Conservation (phyloP, 2,888 invertebrate species). For the Pycnomerus fuliginosus region DNA sequence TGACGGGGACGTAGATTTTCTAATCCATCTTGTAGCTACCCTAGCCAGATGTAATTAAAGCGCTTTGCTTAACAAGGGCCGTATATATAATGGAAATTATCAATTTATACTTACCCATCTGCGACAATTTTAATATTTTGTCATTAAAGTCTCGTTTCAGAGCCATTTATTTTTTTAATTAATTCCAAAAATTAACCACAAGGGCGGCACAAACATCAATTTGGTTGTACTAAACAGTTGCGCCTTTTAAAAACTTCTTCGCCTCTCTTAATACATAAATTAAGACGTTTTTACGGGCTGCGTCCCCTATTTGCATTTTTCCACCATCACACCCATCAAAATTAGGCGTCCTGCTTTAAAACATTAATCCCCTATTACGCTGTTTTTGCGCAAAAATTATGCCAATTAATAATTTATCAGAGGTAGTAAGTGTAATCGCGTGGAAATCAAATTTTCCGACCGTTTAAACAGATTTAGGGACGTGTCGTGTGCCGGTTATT, state of each 20-base stretch:
- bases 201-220: conserved; percentile 32
- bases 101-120: conserved; percentile 52
- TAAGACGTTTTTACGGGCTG: conserved; percentile 19
- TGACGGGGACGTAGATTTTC: conserved; percentile 35
- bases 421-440: conserved; percentile 8
- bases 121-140: conserved; percentile 54
- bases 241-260: conserved; percentile 28
- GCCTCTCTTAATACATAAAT: conserved; percentile 27
- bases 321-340: conserved; percentile 14
- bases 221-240: conserved; percentile 25
- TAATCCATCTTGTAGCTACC: conserved; percentile 48
- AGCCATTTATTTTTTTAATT: conserved; percentile 50
- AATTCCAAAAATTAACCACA: conserved; percentile 50
- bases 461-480: conserved; percentile 19
- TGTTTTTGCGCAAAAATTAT: too few species aligned
- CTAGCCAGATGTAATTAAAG: conserved; percentile 44
- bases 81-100: conserved; percentile 51
- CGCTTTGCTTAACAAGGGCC: conserved; percentile 47
- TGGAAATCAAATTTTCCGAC: conserved; percentile 17
- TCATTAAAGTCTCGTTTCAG: conserved; percentile 51
- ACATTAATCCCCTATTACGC: conserved; percentile 5
- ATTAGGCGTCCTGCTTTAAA: conserved; percentile 3
- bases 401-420: too few species aligned
- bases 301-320: conserved; percentile 21
- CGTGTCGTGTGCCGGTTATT: conserved; percentile 18